Base-by-base conservation (phyloP, 2,113 vertebrate species). In the Bolborhynchus lineola region DNA sequence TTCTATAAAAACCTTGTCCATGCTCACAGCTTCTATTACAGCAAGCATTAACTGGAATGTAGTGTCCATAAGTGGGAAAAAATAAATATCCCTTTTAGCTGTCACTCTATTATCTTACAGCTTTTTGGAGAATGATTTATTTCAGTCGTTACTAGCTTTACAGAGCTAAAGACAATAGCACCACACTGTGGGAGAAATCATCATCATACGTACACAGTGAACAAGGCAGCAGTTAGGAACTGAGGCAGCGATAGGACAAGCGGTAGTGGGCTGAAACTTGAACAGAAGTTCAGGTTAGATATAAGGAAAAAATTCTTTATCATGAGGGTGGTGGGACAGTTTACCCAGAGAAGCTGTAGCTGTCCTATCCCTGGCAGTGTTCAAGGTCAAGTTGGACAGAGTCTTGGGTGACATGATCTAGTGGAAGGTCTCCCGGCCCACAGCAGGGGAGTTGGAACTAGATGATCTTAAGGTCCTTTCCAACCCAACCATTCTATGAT, bases 151-250 rank as follows among this genome's bases (percentile, higher is more conserved):
- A 84, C 33, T 33, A 82, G 77, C 52, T 76, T 91, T 82, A 71
- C 47, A 82, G 64, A 91, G 86, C n/a, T 79, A 84, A 93, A 96
- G 89, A 91, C 94, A 96, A 95, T 41, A 97, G 95, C 93, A 95
- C 89, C 91, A 95, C 84, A 10, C 83, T 79, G 94, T 93, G 95
- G 95, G 91, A 89, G 78, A 94, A 84, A 62, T 41, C 47, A 71
- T 0, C 1, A 11, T 60, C 72, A 68, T 84, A 75, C 26, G 49
- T 20, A 57, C 19, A 83, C 0, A 59, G 31, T 11, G 39, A 95
- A 86, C 59, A 42, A 83, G 33, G 50, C 47, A 78, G 50, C 33
- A 88, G 68, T 60, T 70, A 81, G 33, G 29, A 92, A 84, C 0
- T 52, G 47, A 93, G 20, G 33, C n/a, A 42, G 57, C 13, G 1